phyloP scores from a whole-genome alignment of 2,888 invertebrate genomes.

The Pachycephus smyrnensis region DNA sequence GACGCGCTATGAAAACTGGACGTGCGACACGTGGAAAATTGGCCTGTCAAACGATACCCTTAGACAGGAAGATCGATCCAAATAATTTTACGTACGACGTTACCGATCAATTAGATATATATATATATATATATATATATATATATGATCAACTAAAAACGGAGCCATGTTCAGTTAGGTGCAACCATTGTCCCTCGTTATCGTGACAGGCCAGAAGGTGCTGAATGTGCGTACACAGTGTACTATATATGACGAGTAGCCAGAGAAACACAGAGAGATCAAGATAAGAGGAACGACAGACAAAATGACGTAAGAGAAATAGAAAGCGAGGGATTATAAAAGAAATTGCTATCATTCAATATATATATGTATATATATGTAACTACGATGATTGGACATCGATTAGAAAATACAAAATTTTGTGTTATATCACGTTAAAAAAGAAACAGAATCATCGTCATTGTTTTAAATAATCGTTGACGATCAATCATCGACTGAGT shows the following conservation, averaged over 20 bases:
- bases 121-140: constrained; percentile 3
- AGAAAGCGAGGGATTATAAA: too few relatives aligned
- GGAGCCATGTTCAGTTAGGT: constrained; percentile 46
- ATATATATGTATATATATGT: background rate
- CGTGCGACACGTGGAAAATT: too few relatives aligned
- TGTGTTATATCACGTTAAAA: too few relatives aligned
- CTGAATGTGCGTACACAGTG: background rate
- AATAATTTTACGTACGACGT: constrained; percentile 13
- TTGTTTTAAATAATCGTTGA: too few relatives aligned
- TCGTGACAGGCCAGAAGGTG: constrained; percentile 17
- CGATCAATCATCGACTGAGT: too few relatives aligned
- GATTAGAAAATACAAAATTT: too few relatives aligned
- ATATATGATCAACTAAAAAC: constrained; percentile 31
- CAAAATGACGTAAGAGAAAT: too few relatives aligned
- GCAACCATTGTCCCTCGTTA: constrained; percentile 42
- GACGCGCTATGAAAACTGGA: too few relatives aligned
- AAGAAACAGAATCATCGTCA: too few relatives aligned
- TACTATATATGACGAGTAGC: background rate
- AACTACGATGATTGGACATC: too few relatives aligned
- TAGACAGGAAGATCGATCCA: constrained; percentile 3
- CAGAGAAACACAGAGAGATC: background rate
- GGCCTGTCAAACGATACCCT: too few relatives aligned
- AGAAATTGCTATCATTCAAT: background rate
- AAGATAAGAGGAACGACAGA: background rate
- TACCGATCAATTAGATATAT: constrained; percentile 20